Conservation (phyloP, 2,113 vertebrate species). For the Onychostruthus taczanowskii region DNA sequence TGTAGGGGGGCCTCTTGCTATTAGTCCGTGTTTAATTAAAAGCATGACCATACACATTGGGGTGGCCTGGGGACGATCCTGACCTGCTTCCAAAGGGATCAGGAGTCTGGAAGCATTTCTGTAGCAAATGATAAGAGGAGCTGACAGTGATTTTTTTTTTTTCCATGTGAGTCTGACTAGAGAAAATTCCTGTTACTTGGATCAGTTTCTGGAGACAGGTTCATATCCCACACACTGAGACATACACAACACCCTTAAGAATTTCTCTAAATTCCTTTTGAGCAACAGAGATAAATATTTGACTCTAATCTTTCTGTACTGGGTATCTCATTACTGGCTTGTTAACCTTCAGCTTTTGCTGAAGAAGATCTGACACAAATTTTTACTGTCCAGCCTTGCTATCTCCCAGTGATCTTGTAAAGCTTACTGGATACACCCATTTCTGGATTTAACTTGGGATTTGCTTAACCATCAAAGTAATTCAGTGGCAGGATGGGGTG, state of each 20-base stretch:
- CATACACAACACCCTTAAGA: neutral
- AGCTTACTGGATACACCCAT: neutral
- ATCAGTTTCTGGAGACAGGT: neutral
- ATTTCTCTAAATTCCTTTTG: neutral
- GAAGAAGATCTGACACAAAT: neutral
- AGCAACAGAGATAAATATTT: neutral
- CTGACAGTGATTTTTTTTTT: neutral
- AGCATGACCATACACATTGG: neutral
- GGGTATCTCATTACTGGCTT: neutral
- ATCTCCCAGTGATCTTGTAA: neutral
- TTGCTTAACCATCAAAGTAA: neutral
- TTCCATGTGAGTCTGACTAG: neutral
- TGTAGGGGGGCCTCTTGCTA: neutral
- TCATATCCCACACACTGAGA: neutral
- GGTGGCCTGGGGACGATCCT: neutral
- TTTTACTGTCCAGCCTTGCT: neutral
- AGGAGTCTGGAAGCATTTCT: neutral
- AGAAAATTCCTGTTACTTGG: neutral
- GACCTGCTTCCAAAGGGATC: neutral
- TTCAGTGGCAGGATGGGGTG: neutral
- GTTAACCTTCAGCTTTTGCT: neutral
- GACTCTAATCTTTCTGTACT: neutral
- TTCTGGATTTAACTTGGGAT: neutral
- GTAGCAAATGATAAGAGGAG: neutral
- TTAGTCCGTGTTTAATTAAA: neutral